Evolutionary conservation across 2,888 invertebrate genomes (phyloP).

Genomic region (Eupithecia dodoneata): DNA sequence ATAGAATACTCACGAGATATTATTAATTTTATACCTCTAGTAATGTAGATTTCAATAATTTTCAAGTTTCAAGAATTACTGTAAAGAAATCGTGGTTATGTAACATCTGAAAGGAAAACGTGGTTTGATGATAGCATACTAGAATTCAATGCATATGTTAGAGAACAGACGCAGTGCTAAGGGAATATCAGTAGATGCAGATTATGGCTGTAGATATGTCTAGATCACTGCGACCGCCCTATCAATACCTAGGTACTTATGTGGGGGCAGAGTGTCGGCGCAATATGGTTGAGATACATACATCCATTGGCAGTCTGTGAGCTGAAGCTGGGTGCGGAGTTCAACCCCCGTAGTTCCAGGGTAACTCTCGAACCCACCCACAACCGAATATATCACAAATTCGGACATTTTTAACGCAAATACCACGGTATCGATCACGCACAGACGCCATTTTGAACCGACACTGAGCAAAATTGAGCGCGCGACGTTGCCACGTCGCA

Average conservation of each 20-base stretch:
- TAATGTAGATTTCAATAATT: background rate
- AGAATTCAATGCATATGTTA: slow-evolving; percentile 53
- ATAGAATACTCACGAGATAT: background rate
- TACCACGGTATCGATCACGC: slow-evolving; percentile 83
- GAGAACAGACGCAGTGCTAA: slow-evolving; percentile 50
- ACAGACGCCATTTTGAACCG: slow-evolving; percentile 84
- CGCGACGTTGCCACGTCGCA: slow-evolving; percentile 82
- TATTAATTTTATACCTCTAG: background rate
- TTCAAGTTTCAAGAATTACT: background rate
- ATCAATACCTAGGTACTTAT: slow-evolving; percentile 61
- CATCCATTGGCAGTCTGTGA: slow-evolving; percentile 79
- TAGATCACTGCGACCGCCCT: slow-evolving; percentile 61
- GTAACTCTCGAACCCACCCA: slow-evolving; percentile 78
- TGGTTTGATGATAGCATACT: slow-evolving; percentile 48
- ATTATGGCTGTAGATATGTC: slow-evolving; percentile 64
- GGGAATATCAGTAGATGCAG: slow-evolving; percentile 53
- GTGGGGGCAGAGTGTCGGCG: slow-evolving; percentile 72
- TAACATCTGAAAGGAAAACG: slow-evolving; percentile 32
- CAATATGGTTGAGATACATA: slow-evolving; percentile 82
- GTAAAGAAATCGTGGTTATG: slow-evolving; percentile 26
- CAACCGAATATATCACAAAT: slow-evolving; percentile 79
- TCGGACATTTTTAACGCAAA: slow-evolving; percentile 78
- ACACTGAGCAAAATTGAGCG: slow-evolving; percentile 74
- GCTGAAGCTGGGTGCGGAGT: slow-evolving; percentile 70
- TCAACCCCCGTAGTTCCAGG: slow-evolving; percentile 73